A percentile compares a stretch with the other conserved stretches of the same genome.
Evolutionary conservation across 53 echinoderm and acorn worm species (phyloP).

Genomic region (Holothuria scabra): DNA sequence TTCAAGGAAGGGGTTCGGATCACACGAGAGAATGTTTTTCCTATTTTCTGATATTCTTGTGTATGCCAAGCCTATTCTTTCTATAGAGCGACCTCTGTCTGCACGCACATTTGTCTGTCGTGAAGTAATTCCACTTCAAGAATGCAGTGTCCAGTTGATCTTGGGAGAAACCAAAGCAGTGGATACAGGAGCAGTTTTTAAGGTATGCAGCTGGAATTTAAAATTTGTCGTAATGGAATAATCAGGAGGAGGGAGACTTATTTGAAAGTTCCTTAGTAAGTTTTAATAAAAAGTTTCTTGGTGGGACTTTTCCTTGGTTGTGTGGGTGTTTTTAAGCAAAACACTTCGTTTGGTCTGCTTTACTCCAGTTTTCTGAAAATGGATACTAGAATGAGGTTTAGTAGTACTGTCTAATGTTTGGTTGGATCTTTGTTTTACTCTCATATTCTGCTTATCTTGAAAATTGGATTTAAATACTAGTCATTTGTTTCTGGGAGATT

Average conservation of each 20-base stretch:
- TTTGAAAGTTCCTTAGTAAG: not conserved
- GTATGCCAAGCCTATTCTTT: constrained; percentile 83
- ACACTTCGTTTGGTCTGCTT: too few species aligned
- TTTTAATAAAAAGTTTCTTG: not conserved
- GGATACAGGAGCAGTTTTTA: constrained; percentile 88
- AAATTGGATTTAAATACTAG: too few species aligned
- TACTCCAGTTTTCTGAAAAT: too few species aligned
- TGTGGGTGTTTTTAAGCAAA: not conserved
- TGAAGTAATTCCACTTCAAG: constrained; percentile 61
- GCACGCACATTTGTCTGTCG: constrained; percentile 73
- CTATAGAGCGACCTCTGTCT: constrained; percentile 70
- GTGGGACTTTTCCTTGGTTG: not conserved
- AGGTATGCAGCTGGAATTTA: constrained; percentile 57
- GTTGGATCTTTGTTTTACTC: too few species aligned
- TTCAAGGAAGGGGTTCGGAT: constrained; percentile 79
- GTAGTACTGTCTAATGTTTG: too few species aligned
- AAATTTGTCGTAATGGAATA: not conserved
- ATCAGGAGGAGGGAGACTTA: not conserved
- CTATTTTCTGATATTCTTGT: constrained; percentile 87
- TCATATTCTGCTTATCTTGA: too few species aligned
- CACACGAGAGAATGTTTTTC: constrained; percentile 93
- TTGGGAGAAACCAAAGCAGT: constrained; percentile 81
- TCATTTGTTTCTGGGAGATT: too few species aligned
- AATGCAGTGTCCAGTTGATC: constrained; percentile 76
- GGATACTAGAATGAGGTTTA: too few species aligned